A percentile compares a stretch with the other conserved stretches of the same genome.
Conservation (phyloP, 53 echinoderm and acorn worm species). For the Zoroaster sp. region DNA sequence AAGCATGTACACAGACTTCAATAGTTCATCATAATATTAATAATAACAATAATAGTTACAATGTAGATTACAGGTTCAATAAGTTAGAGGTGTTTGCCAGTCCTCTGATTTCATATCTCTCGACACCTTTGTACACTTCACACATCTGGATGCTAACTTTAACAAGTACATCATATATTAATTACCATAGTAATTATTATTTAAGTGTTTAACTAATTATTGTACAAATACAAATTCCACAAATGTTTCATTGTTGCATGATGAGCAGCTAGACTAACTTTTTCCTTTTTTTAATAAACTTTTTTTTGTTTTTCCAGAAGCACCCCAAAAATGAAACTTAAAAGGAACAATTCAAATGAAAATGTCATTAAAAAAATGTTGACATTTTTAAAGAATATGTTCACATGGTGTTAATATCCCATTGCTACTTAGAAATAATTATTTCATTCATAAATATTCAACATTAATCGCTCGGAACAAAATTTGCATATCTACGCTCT, state of each 20-base stretch:
- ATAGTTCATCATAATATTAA: slow-evolving; percentile 43
- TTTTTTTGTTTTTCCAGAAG: neutral
- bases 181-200: slow-evolving; percentile 7
- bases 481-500: slow-evolving; percentile 47
- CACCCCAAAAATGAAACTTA: neutral
- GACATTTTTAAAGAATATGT: neutral
- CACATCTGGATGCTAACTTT: slow-evolving; percentile 39
- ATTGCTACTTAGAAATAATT: slow-evolving; percentile 11
- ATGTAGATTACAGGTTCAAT: slow-evolving; percentile 53
- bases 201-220: slow-evolving; percentile 23
- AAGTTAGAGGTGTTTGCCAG: slow-evolving; percentile 10
- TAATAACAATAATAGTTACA: slow-evolving; percentile 55
- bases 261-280: slow-evolving; percentile 14
- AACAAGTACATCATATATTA: slow-evolving; percentile 19
- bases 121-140: slow-evolving; percentile 44
- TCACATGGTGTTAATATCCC: neutral
- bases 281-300: neutral
- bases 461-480: neutral
- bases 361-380: neutral
- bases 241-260: slow-evolving; percentile 39
- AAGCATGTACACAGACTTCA: slow-evolving; percentile 54
- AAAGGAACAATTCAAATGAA: neutral
- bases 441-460: neutral
- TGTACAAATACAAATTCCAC: slow-evolving; percentile 47
- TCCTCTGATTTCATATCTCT: neutral